Conservation (phyloP, 1,140 invertebrate species). For the Neodiprion fabricii region DNA sequence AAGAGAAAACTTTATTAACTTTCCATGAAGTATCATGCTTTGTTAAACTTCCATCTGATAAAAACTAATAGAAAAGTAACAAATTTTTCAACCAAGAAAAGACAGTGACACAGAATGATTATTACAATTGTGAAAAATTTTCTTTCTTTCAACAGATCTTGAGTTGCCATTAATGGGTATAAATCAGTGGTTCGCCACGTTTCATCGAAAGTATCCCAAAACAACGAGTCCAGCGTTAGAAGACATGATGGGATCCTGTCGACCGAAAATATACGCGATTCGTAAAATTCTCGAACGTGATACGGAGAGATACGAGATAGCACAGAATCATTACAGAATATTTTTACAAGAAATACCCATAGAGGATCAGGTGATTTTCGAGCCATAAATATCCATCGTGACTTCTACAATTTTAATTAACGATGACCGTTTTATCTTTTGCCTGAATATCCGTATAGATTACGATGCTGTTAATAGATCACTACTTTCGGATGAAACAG, state of each 20-base stretch:
- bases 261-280: conserved; percentile 46
- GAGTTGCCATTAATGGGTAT: conserved; percentile 40
- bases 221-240: conserved; percentile 34
- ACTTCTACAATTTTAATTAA: no score
- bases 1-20: no score
- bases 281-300: conserved; percentile 37
- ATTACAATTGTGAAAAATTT: conserved; percentile 2
- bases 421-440: no score
- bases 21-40: no score
- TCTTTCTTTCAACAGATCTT: conserved; percentile 25
- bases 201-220: conserved; percentile 23
- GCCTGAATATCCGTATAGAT: conserved; percentile 25
- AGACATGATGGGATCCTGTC: conserved; percentile 39
- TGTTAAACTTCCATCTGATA: background rate
- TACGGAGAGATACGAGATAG: conserved; percentile 27
- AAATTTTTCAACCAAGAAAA: background rate
- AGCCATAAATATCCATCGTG: no score
- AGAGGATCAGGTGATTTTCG: conserved; percentile 37
- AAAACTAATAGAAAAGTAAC: background rate
- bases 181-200: conserved; percentile 36
- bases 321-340: conserved; percentile 39
- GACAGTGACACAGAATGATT: background rate
- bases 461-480: conserved; percentile 37
- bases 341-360: conserved; percentile 31
- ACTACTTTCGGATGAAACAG: conserved; percentile 42